Evolutionary conservation across 2,113 vertebrate species (phyloP), one percentile per base, ranked within the genome.

Genomic region (Brienomyrus brachyistius): DNA sequence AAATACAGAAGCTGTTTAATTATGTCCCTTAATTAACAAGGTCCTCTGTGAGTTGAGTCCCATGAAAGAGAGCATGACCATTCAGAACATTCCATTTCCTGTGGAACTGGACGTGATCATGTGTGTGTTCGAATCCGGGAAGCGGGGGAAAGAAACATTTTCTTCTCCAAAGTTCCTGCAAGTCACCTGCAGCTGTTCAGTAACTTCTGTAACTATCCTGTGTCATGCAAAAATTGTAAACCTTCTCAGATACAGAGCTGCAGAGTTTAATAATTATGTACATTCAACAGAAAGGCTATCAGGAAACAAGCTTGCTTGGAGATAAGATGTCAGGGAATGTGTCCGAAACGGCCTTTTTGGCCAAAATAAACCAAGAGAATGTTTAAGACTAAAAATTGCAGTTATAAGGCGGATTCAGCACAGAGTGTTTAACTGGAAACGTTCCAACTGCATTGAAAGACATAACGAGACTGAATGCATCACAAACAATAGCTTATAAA

Each of bases 1-100:
- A 91, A 88, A 93, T 89, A 91, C 90, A 91, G 91, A 92, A 90
- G 89, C 88, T 89, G 88, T 87, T 92, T 93, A 93, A 93, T 93
- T 93, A 91, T 89, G 90, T 92, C 86, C 92, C 91, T 91, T 93
- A 93, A 93, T 93, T 93, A 92, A 91, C 90, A 91, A 11, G 51
- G 51, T 93, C 93, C 92, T 91, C 89, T 77, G 92, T 90, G 92
- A 91, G 88, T 93, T 91, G 59, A 84, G 90, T 86, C 89, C 54
- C 74, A 43, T 80, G 88, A 82, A 87, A 88, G 89, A 91, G 88
- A 86, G 86, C 89, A 90, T 66, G 88, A 89, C 91, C 89, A n/a
- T 45, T 47, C 89, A 87, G 89, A 91, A 90, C 89, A 88, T 90
- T 89, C 88, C 50, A 88, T 17, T 45, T 89, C 51, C 70, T 43